phyloP scores from a whole-genome alignment of 2,888 invertebrate genomes.

The Mimachlamys varia region DNA sequence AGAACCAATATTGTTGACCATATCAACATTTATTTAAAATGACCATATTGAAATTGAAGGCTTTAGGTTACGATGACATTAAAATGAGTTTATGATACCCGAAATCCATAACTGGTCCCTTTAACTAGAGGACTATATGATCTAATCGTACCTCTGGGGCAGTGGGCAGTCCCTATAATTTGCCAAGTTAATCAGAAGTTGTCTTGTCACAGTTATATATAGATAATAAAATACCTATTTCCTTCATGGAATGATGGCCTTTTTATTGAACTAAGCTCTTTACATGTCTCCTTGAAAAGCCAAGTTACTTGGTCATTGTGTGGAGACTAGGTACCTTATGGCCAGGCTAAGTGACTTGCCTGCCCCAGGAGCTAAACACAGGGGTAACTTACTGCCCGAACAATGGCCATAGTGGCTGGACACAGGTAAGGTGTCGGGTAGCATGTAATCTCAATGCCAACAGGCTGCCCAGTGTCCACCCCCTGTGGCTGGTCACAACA shows the following conservation, averaged over 20 bases:
- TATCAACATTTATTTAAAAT: too few species aligned
- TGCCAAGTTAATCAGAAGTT: slow-evolving; percentile 31
- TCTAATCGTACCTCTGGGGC: neutral
- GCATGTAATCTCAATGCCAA: slow-evolving; percentile 32
- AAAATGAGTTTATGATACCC: neutral
- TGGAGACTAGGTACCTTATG: neutral
- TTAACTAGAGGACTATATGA: neutral
- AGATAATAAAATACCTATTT: slow-evolving; percentile 49
- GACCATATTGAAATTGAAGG: neutral
- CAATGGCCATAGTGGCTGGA: slow-evolving; percentile 9
- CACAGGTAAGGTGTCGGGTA: slow-evolving; percentile 31
- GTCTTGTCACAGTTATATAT: neutral
- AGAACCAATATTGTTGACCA: too few species aligned
- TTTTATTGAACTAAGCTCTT: slow-evolving; percentile 51
- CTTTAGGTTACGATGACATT: neutral
- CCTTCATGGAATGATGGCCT: slow-evolving; percentile 36
- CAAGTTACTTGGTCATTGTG: neutral
- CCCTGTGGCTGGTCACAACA: slow-evolving; percentile 16
- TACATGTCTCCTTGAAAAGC: slow-evolving; percentile 38
- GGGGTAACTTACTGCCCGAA: slow-evolving; percentile 12
- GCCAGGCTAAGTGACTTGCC: slow-evolving; percentile 21
- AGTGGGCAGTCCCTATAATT: neutral
- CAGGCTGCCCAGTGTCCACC: slow-evolving; percentile 20
- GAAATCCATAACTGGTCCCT: neutral
- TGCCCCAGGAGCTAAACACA: neutral